These are phyloP conservation scores for Seira ritae DNA, from an alignment of 2,888 invertebrate species.

Conservation along the genomic window DNA sequence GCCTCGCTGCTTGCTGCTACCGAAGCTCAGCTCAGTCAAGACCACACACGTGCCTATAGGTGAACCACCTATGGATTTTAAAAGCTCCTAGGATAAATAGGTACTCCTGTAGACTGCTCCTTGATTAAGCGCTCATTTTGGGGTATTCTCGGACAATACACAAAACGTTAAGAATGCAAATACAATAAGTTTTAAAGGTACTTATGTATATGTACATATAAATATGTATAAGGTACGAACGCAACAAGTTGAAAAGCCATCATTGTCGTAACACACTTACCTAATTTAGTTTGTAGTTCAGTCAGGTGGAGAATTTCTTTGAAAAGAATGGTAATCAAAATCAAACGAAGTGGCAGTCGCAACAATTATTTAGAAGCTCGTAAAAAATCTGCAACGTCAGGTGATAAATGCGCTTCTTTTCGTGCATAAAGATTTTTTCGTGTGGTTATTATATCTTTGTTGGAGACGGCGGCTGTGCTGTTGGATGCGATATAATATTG, in stretches of 20 bases:
- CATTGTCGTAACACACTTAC: slow-evolving; percentile 55
- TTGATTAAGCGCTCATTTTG: neutral
- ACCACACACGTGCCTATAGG: slow-evolving; percentile 1
- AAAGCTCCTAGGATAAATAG: neutral
- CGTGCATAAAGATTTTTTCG: neutral
- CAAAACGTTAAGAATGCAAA: neutral
- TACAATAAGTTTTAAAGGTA: neutral
- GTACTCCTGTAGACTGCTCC: too few relatives aligned
- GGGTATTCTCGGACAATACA: neutral
- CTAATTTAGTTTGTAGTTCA: slow-evolving; percentile 55
- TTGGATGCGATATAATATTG: too few relatives aligned
- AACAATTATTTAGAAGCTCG: slow-evolving; percentile 22
- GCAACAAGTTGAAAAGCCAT: neutral
- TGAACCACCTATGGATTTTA: neutral
- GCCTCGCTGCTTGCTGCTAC: slow-evolving; percentile 13
- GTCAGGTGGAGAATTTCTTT: slow-evolving; percentile 49
- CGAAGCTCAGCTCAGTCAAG: neutral
- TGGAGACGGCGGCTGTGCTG: too few relatives aligned
- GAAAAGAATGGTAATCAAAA: slow-evolving; percentile 44
- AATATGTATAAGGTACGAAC: neutral
- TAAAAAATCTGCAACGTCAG: slow-evolving; percentile 47
- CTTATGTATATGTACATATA: neutral
- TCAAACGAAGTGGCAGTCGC: slow-evolving; percentile 22
- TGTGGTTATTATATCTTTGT: too few relatives aligned
- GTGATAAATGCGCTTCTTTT: slow-evolving; percentile 37